These are phyloP conservation scores for Chorisops tibialis DNA, from an alignment of 2,888 invertebrate genomes.

Conservation along the genomic window DNA sequence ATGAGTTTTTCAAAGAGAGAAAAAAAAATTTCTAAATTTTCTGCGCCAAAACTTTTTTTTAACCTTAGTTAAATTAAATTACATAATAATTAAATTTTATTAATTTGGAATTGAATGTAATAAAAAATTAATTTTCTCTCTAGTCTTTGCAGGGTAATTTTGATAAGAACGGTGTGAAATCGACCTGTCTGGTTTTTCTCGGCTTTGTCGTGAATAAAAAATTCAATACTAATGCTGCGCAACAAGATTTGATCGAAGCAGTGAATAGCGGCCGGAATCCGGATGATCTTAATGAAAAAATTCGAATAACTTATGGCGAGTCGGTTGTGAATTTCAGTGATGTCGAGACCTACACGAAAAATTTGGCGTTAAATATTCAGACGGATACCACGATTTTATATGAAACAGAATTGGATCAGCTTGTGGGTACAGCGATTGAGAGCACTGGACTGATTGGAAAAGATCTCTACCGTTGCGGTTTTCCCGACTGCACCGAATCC, in stretches of 20 bases:
- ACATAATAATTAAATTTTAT: too few species aligned
- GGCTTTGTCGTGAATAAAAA: neutral
- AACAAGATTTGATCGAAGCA: neutral
- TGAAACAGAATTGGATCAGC: neutral
- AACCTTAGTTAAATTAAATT: too few species aligned
- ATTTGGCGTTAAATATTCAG: neutral
- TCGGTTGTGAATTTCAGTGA: neutral
- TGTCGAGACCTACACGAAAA: conserved; percentile 1
- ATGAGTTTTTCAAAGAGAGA: too few species aligned
- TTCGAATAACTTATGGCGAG: conserved; percentile 11
- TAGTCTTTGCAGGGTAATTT: neutral
- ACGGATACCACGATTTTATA: conserved; percentile 5
- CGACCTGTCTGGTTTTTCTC: conserved; percentile 8
- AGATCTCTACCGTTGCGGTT: conserved; percentile 57
- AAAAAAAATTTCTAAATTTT: too few species aligned
- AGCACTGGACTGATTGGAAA: conserved; percentile 45
- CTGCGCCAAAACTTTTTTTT: too few species aligned
- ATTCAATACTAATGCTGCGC: neutral
- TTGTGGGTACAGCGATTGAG: conserved; percentile 19
- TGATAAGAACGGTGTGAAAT: conserved; percentile 2
- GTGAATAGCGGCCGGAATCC: conserved; percentile 1
- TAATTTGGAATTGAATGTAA: too few species aligned
- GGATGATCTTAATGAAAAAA: neutral
- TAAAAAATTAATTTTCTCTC: too few species aligned
- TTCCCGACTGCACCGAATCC: conserved; percentile 49